phyloP scores from a whole-genome alignment of 2,113 vertebrate genomes.

The Oreocharis arfaki region DNA sequence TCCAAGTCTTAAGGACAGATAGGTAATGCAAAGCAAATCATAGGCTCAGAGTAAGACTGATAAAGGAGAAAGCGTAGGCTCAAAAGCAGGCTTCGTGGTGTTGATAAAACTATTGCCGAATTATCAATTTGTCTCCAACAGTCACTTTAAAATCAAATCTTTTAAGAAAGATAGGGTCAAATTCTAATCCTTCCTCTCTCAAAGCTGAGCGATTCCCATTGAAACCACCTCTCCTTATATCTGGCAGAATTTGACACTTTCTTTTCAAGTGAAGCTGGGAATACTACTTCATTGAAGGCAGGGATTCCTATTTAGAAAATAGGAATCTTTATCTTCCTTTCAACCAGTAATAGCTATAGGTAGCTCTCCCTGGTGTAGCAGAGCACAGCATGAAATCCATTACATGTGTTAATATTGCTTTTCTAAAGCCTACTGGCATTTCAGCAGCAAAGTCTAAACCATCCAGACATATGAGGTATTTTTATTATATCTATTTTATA shows the following conservation, averaged over 20 bases:
- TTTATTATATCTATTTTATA: constrained; percentile 20
- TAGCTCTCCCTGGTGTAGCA: neutral
- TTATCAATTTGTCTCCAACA: neutral
- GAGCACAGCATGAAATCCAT: constrained; percentile 38
- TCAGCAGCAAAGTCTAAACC: constrained; percentile 27
- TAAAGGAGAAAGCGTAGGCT: neutral
- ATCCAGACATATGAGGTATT: constrained; percentile 12
- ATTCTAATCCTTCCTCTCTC: neutral
- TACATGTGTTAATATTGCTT: constrained; percentile 25
- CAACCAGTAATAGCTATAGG: neutral
- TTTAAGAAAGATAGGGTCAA: neutral
- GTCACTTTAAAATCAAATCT: neutral
- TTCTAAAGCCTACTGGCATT: constrained; percentile 16
- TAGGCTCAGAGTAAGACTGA: neutral
- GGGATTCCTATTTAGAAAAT: neutral
- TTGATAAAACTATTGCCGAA: neutral
- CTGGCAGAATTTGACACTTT: neutral
- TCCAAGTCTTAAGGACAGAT: neutral
- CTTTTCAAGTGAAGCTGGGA: neutral
- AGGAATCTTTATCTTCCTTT: constrained; percentile 24
- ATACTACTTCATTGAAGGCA: neutral
- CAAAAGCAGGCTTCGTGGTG: neutral
- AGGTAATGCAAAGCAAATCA: neutral
- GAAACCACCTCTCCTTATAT: neutral
- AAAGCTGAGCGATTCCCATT: neutral